Evolutionary conservation across 2,888 invertebrate species (phyloP).

Genomic region (Leptinotarsa juncta): DNA sequence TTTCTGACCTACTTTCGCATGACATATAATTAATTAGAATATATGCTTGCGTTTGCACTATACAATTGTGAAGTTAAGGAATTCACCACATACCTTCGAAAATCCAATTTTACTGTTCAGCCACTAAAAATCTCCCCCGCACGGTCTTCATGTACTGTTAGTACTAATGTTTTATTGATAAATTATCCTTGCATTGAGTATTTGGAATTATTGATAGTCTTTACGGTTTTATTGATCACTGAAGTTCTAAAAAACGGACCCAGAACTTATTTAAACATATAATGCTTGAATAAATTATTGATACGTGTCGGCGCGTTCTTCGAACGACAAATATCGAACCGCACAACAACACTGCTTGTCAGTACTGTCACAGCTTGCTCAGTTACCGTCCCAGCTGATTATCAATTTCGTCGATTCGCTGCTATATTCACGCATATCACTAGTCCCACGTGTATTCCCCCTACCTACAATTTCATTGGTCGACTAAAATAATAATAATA

Average conservation of each 20-base stretch:
- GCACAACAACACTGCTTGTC: constrained; percentile 48
- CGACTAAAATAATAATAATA: not conserved
- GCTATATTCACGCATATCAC: constrained; percentile 47
- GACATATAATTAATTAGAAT: constrained; percentile 27
- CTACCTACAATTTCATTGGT: not conserved
- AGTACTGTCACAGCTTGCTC: constrained; percentile 47
- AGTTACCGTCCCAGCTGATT: constrained; percentile 51
- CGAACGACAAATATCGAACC: constrained; percentile 27
- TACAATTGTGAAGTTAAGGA: not conserved
- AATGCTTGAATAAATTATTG: constrained; percentile 30
- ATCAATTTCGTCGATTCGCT: constrained; percentile 32
- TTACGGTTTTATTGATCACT: not conserved
- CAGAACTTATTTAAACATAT: constrained; percentile 33
- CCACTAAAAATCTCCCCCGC: constrained; percentile 33
- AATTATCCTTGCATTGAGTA: not conserved
- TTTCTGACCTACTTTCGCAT: constrained; percentile 41
- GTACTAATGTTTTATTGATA: constrained; percentile 20
- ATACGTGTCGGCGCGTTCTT: constrained; percentile 43
- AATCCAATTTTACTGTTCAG: constrained; percentile 22
- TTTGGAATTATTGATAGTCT: not conserved
- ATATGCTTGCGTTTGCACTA: constrained; percentile 32
- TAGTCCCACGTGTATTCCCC: constrained; percentile 19
- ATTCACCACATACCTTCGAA: constrained; percentile 17
- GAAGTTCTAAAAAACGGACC: not conserved
- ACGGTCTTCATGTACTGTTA: constrained; percentile 18